phyloP scores from a whole-genome alignment of 2,797 vertebrate species.

The Sebastes cheni region DNA sequence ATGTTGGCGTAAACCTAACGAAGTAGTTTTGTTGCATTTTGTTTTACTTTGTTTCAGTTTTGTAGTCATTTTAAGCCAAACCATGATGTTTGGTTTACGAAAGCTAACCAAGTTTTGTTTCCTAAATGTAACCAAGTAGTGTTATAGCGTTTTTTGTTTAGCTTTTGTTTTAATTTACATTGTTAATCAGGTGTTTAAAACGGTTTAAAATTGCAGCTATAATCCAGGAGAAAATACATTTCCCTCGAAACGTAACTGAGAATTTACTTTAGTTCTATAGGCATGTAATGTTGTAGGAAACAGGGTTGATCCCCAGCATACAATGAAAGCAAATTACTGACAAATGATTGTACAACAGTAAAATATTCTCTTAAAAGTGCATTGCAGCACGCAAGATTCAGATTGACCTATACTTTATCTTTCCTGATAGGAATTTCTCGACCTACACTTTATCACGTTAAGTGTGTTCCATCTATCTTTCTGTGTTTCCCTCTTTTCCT shows the following conservation, averaged over 20 bases:
- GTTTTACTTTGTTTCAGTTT: too few species aligned
- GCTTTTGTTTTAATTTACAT: neutral
- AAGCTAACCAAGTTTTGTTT: neutral
- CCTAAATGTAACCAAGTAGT: neutral
- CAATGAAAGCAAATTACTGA: neutral
- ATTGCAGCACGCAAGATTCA: neutral
- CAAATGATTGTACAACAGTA: neutral
- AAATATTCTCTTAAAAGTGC: neutral
- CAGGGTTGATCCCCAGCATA: neutral
- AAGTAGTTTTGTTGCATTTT: too few species aligned
- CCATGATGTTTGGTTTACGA: neutral
- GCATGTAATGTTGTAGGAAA: neutral
- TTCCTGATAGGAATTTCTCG: conserved; percentile 1
- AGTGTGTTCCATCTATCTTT: conserved; percentile 14
- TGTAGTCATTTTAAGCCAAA: neutral
- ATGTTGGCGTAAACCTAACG: too few species aligned
- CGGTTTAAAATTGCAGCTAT: too few species aligned
- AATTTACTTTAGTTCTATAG: fast-evolving
- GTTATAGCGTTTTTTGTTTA: neutral
- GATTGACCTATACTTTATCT: neutral
- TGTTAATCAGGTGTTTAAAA: too few species aligned
- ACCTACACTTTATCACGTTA: conserved; percentile 9
- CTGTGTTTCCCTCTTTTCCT: conserved; percentile 31
- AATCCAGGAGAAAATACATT: too few species aligned
- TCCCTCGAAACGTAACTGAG: neutral